Percentiles rank a stretch among this genome's conserved stretches.
phyloP scores from a whole-genome alignment of 2,113 vertebrate genomes.

The Thunnus maccoyii region DNA sequence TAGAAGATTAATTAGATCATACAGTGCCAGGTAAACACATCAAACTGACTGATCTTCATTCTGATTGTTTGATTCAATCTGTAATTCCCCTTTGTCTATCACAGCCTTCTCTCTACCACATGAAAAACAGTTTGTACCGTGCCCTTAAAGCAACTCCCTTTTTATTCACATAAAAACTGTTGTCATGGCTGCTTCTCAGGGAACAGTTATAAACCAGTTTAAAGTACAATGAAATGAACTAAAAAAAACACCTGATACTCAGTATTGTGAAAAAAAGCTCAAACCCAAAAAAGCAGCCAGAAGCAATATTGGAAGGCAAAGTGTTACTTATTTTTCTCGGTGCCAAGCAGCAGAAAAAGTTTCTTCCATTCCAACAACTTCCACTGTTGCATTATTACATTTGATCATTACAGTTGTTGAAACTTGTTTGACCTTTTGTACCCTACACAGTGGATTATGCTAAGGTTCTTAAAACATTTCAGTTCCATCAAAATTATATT shows the following conservation, averaged over 20 bases:
- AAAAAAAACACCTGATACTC: conserved; percentile 12
- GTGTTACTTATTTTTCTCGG: neutral
- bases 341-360: neutral
- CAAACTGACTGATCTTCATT: too few species aligned
- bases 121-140: neutral
- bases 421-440: conserved; percentile 11
- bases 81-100: neutral
- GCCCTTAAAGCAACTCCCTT: too few species aligned
- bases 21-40: too few species aligned
- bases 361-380: neutral
- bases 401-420: neutral
- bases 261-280: conserved; percentile 3
- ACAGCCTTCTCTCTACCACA: conserved; percentile 2
- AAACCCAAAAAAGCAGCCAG: neutral
- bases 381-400: neutral
- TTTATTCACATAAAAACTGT: too few species aligned
- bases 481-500: neutral
- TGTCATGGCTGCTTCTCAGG: neutral
- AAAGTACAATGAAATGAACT: conserved; percentile 22
- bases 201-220: conserved; percentile 26
- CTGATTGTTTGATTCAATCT: neutral
- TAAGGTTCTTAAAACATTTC: conserved; percentile 12
- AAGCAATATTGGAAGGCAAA: neutral
- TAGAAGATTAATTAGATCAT: too few species aligned
- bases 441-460: neutral